Base-by-base conservation (phyloP, 2,888 invertebrate genomes). In the Ganaspis brasiliensis region DNA sequence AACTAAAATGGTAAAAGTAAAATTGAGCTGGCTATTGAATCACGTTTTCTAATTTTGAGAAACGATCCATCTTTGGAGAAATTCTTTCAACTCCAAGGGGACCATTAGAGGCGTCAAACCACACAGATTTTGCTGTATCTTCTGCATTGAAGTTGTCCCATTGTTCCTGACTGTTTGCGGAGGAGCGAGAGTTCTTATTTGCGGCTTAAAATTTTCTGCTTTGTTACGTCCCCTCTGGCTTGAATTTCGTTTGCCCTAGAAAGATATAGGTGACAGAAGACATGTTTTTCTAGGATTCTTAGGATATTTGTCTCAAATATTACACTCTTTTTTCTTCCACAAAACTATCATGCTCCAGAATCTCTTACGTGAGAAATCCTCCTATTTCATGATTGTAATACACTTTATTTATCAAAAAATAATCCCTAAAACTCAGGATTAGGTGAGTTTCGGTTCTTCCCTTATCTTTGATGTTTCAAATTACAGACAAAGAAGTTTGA, bases 381-480 rank as follows among this genome's bases (percentile, higher is more conserved):
- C 26, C 45, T 56, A 72, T 75, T 72, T 77, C 76, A 75, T 81
- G 49, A 52, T 78, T 63, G 56, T 67, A 70, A 78, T 14, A 14
- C 75, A 19, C 79, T 80, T 87, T 87, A 87, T 86, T 89, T 87
- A 87, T 86, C 83, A 73, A 57, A 35, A n/a, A 75, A 76, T 88
- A 87, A 88, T 87, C 87, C 86, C 70, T 57, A 45, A 77, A 76
- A 49, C 79, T 73, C 71, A 72, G 86, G 86, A 86, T 88, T 87
- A 87, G 81, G 83, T 73, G 81, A 81, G 83, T 83, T 83, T 85
- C 83, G 85, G 87, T 87, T 88, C 85, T 85, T 83, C 82, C 73
- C 21, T 52, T 35, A 35, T 24, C 55, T n/a, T 56, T 31, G 37
- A 52, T 19, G 67, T 56, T 56, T 72, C 72, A 19, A 52, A 55